Base-by-base conservation (phyloP, 2,888 invertebrate genomes). In the Metopia argyrocephala region DNA sequence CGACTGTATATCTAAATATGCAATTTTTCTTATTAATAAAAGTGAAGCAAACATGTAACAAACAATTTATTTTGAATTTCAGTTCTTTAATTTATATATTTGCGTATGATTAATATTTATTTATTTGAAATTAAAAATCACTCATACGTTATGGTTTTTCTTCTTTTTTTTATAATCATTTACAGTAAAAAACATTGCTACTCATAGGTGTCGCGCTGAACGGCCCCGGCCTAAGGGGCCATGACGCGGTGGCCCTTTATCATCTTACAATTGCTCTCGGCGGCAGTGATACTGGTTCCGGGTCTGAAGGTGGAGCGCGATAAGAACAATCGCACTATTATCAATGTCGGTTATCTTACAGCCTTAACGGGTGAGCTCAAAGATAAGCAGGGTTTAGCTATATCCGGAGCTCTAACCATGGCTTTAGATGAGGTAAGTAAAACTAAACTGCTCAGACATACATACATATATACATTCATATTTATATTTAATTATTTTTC, bases 371-470 rank as follows among this genome's bases (percentile, higher is more conserved):
- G 95, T 86, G 93, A 93, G 71, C 92, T 94, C 84, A 94, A 94
- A 86, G 95, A 95, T 89, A 93, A 95, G 83, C 96, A 96, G 91
- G 97, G 97, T 21, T 93, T 97, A 86, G 93, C 95, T 83, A 95
- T 97, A 87, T 96, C 97, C 68, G 98, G 98, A 75, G 98, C 98
- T 69, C 93, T 98, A 84, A 93, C 96, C 57, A 94, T 96, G 93
- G 98, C 98, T 68, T 93, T 98, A 75, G 94, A 96, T 85, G 93
- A 95, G 92, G 96, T 97, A 87, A 86, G 83, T 71, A 25, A 2
- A 7, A n/a, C n/a, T n/a, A n/a, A n/a, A n/a, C n/a, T n/a, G n/a
- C n/a, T n/a, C n/a, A 12, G 28, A 50, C 12, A 56, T 21, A 20
- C 6, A 52, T 25, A 23, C 7, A 54, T 0, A 20, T 48, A 2